These are phyloP conservation scores for Agrotis ipsilon DNA, from an alignment of 2,888 invertebrate species.

Conservation along the genomic window DNA sequence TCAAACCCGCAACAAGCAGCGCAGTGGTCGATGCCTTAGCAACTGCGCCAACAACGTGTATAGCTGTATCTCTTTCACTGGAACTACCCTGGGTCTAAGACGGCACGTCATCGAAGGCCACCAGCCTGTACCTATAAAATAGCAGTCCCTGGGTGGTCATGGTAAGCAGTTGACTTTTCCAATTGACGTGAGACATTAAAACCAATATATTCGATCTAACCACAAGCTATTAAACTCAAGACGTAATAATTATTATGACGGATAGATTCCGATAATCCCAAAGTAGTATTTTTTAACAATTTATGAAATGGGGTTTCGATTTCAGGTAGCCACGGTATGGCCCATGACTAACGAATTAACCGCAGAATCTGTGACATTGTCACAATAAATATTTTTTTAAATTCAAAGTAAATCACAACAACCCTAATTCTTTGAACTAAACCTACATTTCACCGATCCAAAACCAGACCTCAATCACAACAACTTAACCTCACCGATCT, in stretches of 20 bases:
- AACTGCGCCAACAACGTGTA: too few relatives aligned
- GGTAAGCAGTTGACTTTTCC: not conserved
- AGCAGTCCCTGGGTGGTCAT: not conserved
- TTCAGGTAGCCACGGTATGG: conserved; percentile 18
- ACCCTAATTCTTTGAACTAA: conserved; percentile 51
- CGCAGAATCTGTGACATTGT: conserved; percentile 23
- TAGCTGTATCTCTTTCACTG: too few relatives aligned
- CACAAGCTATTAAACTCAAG: not conserved
- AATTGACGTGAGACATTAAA: not conserved
- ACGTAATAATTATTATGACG: not conserved
- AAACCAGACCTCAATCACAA: conserved; percentile 54
- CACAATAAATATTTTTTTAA: conserved; percentile 34
- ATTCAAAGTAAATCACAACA: conserved; percentile 24
- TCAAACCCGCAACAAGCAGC: too few relatives aligned
- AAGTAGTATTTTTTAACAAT: not conserved
- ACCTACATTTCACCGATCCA: conserved; percentile 58
- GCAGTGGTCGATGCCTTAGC: too few relatives aligned
- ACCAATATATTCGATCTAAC: not conserved
- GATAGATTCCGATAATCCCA: not conserved
- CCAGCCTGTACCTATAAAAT: too few relatives aligned
- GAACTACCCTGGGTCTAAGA: too few relatives aligned
- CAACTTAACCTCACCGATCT: conserved; percentile 62
- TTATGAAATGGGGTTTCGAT: not conserved
- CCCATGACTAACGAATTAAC: conserved; percentile 31
- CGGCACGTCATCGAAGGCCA: too few relatives aligned